Evolutionary conservation across 1,140 invertebrate species (phyloP), one percentile per base, ranked within the genome.

Genomic region (Drosophila mayri): DNA sequence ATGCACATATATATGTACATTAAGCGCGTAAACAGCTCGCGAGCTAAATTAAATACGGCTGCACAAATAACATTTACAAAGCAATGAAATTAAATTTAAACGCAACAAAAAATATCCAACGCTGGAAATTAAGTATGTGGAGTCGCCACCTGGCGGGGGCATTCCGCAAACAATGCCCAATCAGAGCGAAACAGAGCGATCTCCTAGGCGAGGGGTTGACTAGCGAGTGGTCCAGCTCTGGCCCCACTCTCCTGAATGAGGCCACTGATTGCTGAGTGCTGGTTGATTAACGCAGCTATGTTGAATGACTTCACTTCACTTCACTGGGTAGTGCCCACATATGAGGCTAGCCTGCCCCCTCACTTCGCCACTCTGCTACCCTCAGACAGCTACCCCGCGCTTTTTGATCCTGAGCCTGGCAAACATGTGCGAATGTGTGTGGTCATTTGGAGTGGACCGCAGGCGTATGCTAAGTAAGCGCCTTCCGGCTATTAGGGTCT

Each of bases 41-140:
- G 76, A 84, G 84, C 66, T 80, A 87, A 88, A 79, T 88, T 87
- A 87, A 87, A 87, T 84, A 88, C 76, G 76, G 72, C 76, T 70
- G 76, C 76, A 77, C 80, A 84, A 87, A 83, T 80, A 87, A 73
- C 77, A 78, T 67, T 70, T 61, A 81, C 52, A 74, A 73, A 64
- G 74, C 79, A 67, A 78, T 81, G 73, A 81, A 85, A 85, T 85
- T 71, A 81, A 74, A 85, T 85, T 80, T 63, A 75, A 85, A 49
- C 55, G 64, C 55, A 59, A 11, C 10, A 75, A 41, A 41, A 72
- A 71, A 71, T 44, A 44, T 40, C 22, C 43, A 30, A 43, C 37
- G 22, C 12, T 60, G 68, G 44, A 72, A 71, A 72, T 60, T 30
- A 72, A 49, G 66, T 72, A 40, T 58, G 43, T 58, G 66, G 52